Conservation (phyloP, 2,113 vertebrate species). For the Opisthocomus hoazin region DNA sequence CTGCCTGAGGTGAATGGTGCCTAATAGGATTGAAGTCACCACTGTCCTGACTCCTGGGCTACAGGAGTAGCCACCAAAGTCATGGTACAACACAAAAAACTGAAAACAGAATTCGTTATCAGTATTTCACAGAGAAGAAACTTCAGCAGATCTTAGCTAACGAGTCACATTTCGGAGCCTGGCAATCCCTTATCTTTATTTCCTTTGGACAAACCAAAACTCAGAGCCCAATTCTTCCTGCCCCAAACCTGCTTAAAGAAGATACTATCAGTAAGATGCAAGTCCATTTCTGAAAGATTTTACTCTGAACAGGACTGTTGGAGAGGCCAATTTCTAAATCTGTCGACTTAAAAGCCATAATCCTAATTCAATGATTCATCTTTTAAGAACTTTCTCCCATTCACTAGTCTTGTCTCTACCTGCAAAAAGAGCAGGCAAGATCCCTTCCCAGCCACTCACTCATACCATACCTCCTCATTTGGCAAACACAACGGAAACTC, state of each 20-base stretch:
- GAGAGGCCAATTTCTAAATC: neutral
- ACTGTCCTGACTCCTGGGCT: neutral
- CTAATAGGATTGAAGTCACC: neutral
- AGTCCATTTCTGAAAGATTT: neutral
- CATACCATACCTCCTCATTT: neutral
- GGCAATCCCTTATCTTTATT: neutral
- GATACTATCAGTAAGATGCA: neutral
- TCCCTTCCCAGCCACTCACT: neutral
- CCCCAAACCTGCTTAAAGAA: neutral
- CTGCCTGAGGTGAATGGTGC: neutral
- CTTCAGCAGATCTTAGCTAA: neutral
- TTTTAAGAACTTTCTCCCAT: neutral
- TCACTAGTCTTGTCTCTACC: neutral
- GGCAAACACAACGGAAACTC: neutral
- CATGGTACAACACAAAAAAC: neutral
- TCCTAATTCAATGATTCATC: rapidly evolving
- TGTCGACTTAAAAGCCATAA: neutral
- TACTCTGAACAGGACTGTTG: neutral
- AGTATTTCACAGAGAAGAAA: neutral
- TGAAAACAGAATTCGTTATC: neutral
- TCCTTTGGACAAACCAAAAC: neutral
- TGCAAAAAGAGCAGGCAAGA: neutral
- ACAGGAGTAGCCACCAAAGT: neutral
- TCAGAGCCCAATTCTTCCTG: neutral
- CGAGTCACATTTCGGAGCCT: neutral